phyloP scores from a whole-genome alignment of 2,797 vertebrate genomes.

The Alectoris magna region DNA sequence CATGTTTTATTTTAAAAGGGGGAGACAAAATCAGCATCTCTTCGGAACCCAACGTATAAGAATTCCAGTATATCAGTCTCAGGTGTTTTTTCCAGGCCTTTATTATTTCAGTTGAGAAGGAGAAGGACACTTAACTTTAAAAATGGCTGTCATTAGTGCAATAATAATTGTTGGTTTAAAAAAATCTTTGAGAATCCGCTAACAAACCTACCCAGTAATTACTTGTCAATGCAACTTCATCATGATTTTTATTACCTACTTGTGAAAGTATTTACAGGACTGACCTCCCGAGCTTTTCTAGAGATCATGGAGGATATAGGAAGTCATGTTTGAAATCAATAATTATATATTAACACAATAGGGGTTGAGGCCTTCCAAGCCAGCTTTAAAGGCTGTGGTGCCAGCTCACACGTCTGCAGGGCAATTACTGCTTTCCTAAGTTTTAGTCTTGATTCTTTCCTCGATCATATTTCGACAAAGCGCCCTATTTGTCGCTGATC shows the following conservation, averaged over 20 bases:
- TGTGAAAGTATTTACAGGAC: conserved; percentile 66
- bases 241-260: conserved; percentile 55
- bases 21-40: conserved; percentile 1
- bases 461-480: not conserved
- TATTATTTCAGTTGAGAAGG: conserved; percentile 23
- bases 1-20: not conserved
- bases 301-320: conserved; percentile 58
- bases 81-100: conserved; percentile 24
- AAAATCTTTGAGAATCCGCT: conserved; percentile 37
- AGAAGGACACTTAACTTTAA: conserved; percentile 57
- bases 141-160: conserved; percentile 55
- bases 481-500: not conserved
- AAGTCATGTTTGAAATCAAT: conserved; percentile 74
- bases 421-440: not conserved
- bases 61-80: conserved; percentile 17
- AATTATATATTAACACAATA: conserved; percentile 53
- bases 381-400: conserved; percentile 18
- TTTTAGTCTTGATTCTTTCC: not conserved
- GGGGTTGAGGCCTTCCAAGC: conserved; percentile 48
- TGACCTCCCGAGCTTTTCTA: conserved; percentile 62
- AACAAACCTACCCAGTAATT: conserved; percentile 58
- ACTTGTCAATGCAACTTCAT: conserved; percentile 55
- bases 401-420: not conserved
- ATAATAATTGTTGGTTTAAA: conserved; percentile 58
- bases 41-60: not conserved